Conservation (phyloP, 2,113 vertebrate species). For the Oryzias woworae region DNA sequence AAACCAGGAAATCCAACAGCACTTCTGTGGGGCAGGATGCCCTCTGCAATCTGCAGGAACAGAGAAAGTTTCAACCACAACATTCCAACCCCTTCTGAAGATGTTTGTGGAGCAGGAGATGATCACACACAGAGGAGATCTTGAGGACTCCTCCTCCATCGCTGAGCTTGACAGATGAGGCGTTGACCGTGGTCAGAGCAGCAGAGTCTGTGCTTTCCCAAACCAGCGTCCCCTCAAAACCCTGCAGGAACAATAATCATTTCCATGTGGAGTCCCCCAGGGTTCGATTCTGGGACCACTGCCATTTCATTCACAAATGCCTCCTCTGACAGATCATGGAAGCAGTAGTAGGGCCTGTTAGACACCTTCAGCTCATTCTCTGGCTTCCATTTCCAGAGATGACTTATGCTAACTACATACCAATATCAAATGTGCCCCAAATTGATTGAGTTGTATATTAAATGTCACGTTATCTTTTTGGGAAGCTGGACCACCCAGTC, state of each 20-base stretch:
- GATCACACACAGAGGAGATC: slow-evolving; percentile 81
- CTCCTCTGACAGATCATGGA: too few relatives aligned
- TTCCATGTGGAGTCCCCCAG: not conserved
- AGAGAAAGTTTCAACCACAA: not conserved
- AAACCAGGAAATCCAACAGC: slow-evolving; percentile 90
- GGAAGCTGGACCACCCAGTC: too few relatives aligned
- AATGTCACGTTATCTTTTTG: too few relatives aligned
- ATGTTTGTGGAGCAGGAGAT: not conserved
- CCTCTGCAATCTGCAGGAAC: slow-evolving; percentile 83
- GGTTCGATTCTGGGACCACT: too few relatives aligned
- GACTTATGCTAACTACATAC: too few relatives aligned
- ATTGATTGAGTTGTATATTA: too few relatives aligned
- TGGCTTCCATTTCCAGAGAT: too few relatives aligned
- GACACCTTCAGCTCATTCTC: too few relatives aligned
- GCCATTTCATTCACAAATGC: too few relatives aligned
- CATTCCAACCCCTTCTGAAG: not conserved
- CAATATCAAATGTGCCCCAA: too few relatives aligned
- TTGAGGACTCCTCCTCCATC: slow-evolving; percentile 92
- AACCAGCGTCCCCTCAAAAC: slow-evolving; percentile 94
- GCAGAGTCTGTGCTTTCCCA: slow-evolving; percentile 90
- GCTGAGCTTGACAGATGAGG: slow-evolving; percentile 82
- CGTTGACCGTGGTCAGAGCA: slow-evolving; percentile 83
- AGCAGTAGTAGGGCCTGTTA: too few relatives aligned
- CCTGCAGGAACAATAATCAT: slow-evolving; percentile 71
- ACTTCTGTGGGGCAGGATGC: slow-evolving; percentile 85